These are phyloP conservation scores for Adelges cooleyi DNA, from an alignment of 1,140 invertebrate genomes.

Conservation along the genomic window DNA sequence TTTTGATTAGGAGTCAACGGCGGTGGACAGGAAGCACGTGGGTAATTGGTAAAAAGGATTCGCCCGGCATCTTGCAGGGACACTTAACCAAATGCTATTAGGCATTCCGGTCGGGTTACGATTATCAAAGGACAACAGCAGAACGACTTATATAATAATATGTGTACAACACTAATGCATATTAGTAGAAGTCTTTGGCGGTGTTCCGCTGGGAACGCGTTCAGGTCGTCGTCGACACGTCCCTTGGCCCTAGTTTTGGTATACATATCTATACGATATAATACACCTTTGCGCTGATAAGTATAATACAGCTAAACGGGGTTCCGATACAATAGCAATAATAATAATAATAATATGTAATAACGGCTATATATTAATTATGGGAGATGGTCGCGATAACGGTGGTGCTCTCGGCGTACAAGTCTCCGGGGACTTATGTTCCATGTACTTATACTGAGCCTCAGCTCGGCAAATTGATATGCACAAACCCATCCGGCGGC, in stretches of 20 bases:
- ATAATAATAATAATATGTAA: too few species aligned
- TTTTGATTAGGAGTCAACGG: too few species aligned
- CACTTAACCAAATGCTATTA: neutral
- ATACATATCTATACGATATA: neutral
- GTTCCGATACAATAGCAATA: constrained; percentile 3
- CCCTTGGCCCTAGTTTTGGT: too few species aligned
- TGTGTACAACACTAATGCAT: neutral
- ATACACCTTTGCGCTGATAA: neutral
- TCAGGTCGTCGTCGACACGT: neutral
- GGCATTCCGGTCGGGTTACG: constrained; percentile 8
- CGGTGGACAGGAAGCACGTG: too few species aligned
- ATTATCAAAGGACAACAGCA: constrained; percentile 1
- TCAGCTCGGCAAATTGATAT: constrained; percentile 7
- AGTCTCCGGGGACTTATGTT: neutral
- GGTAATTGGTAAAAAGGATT: constrained; percentile 15
- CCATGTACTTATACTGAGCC: neutral
- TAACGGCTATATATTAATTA: neutral
- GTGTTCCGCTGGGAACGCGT: neutral
- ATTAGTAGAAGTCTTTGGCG: too few species aligned
- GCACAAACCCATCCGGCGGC: neutral
- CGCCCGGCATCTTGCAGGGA: neutral
- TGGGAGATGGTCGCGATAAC: neutral
- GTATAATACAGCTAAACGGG: too few species aligned
- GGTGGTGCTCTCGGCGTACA: neutral
- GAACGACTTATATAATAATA: neutral